These are phyloP conservation scores for Lypha dubia DNA, from an alignment of 2,888 invertebrate genomes.

Conservation along the genomic window DNA sequence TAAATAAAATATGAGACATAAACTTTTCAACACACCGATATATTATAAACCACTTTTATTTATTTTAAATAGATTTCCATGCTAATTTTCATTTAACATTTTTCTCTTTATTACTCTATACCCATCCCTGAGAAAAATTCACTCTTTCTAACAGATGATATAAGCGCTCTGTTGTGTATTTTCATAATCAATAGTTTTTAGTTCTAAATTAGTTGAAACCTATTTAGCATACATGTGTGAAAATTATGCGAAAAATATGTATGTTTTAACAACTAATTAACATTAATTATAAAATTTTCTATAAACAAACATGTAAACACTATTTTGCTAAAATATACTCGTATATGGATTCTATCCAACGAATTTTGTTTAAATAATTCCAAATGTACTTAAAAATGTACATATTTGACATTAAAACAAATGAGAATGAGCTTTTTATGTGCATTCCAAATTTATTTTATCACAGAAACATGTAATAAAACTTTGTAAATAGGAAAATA, in stretches of 20 bases:
- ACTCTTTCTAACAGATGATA: not conserved
- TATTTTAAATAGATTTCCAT: too few relatives aligned
- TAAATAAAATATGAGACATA: too few relatives aligned
- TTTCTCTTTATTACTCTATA: too few relatives aligned
- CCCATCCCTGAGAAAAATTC: not conserved
- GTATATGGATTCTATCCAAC: not conserved
- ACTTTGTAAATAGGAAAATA: not conserved
- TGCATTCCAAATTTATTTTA: not conserved
- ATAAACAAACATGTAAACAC: not conserved
- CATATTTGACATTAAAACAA: not conserved
- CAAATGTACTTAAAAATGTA: not conserved
- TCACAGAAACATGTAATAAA: not conserved
- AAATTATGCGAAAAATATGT: slow-evolving; percentile 29
- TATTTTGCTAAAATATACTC: not conserved
- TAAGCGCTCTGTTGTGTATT: not conserved
- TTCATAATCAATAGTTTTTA: not conserved
- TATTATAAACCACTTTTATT: too few relatives aligned
- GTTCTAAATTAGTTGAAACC: not conserved
- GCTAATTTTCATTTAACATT: too few relatives aligned
- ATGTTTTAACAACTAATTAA: slow-evolving; percentile 47
- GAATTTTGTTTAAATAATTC: not conserved
- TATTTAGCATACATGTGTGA: not conserved
- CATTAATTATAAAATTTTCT: slow-evolving; percentile 14
- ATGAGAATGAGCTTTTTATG: not conserved
- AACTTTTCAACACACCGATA: too few relatives aligned